Base-by-base conservation (phyloP, 1,140 invertebrate genomes). In the Calosoma granatense region DNA sequence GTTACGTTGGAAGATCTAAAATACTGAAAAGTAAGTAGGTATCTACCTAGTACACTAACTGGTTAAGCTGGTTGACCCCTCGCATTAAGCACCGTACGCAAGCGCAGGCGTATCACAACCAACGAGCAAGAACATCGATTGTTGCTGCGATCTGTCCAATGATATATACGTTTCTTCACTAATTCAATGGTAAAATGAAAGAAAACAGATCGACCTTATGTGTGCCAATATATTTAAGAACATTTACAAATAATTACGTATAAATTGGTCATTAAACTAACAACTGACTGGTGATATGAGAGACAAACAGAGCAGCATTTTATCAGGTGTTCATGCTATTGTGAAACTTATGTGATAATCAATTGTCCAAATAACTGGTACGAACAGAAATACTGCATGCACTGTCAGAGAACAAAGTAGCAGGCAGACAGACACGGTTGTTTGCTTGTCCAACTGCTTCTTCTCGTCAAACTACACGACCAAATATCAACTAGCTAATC, bases 261-360 rank as follows among this genome's bases (percentile, higher is more conserved):
- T n/a, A n/a, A n/a, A n/a, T n/a, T n/a, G n/a, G n/a, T n/a, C n/a
- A n/a, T n/a, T n/a, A n/a, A n/a, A n/a, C n/a, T n/a, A n/a, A n/a
- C n/a, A n/a, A n/a, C n/a, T n/a, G n/a, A n/a, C n/a, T n/a, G n/a
- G n/a, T n/a, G n/a, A n/a, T n/a, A n/a, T n/a, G n/a, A 36, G n/a
- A 36, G 26, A 47, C n/a, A 47, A 47, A 47, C 15, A 4, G 41
- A 47, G 41, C 41, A 47, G 17, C 41, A 47, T 17, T 47, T n/a
- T 47, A 17, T 47, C 15, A 9, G 17, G 41, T 47, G 41, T 47
- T 47, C 41, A 47, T 47, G 15, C 41, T 17, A 47, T 12, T 47
- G 41, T 47, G 41, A 47, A 17, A 12, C 17, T 17, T 47, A 47
- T 4, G 41, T 47, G 41, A 47, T 11, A 11, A 6, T 17, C 15